Evolutionary conservation across 2,888 invertebrate species (phyloP).

Genomic region (Diloba caeruleocephala): DNA sequence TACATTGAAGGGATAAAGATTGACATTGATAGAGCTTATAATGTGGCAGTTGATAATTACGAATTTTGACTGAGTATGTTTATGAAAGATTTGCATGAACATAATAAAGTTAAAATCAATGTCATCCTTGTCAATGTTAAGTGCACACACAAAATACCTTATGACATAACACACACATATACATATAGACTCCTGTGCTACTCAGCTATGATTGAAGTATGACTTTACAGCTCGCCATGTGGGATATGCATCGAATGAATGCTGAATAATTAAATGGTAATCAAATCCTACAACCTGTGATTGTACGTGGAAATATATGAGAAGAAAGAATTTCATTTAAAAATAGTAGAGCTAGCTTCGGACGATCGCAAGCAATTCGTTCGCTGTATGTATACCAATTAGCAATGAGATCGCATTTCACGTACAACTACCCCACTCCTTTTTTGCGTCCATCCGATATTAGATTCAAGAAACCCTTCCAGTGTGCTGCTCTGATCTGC

Average conservation of each 20-base stretch:
- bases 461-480: constrained; percentile 68
- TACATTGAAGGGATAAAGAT: no score
- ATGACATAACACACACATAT: constrained; percentile 10
- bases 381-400: constrained; percentile 82
- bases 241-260: constrained; percentile 68
- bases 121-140: neutral
- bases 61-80: no score
- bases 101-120: neutral
- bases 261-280: constrained; percentile 80
- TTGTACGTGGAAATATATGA: constrained; percentile 79
- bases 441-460: constrained; percentile 69
- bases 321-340: constrained; percentile 84
- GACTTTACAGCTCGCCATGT: constrained; percentile 54
- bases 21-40: no score
- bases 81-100: no score
- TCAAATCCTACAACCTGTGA: constrained; percentile 75
- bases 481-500: constrained; percentile 47
- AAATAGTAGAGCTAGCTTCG: constrained; percentile 72
- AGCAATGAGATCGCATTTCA: constrained; percentile 61
- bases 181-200: no score
- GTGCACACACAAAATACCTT: constrained; percentile 5
- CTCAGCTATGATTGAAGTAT: constrained; percentile 37
- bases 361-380: constrained; percentile 68
- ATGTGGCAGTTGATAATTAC: no score
- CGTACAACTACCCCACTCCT: constrained; percentile 47